A percentile compares a stretch with the other conserved stretches of the same genome.
phyloP scores from a whole-genome alignment of 1,140 invertebrate species.

The Thaumetopoea pityocampa region DNA sequence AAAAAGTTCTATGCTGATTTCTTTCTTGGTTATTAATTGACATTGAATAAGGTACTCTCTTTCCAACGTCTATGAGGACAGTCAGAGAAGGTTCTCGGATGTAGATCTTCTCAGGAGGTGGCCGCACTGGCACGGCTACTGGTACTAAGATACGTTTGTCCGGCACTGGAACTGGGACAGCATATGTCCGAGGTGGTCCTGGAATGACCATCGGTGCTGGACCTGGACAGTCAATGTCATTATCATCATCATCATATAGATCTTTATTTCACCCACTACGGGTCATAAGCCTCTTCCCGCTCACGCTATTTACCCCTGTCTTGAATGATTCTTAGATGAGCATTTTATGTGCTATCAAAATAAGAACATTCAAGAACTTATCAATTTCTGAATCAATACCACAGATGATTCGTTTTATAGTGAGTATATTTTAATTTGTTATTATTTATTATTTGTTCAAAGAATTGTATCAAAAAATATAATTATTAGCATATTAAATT shows the following conservation, averaged over 20 bases:
- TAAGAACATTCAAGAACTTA: too few species aligned
- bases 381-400: too few species aligned
- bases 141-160: slow-evolving; percentile 42
- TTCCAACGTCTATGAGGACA: slow-evolving; percentile 31
- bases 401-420: too few species aligned
- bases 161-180: slow-evolving; percentile 51
- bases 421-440: too few species aligned
- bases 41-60: slow-evolving; percentile 33
- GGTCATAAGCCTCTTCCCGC: background rate
- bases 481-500: too few species aligned
- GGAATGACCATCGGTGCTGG: slow-evolving; percentile 46
- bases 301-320: too few species aligned
- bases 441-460: too few species aligned
- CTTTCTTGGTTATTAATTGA: slow-evolving; percentile 37
- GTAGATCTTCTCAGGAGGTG: slow-evolving; percentile 46
- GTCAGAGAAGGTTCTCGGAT: slow-evolving; percentile 42
- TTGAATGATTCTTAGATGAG: too few species aligned
- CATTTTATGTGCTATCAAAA: too few species aligned
- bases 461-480: too few species aligned
- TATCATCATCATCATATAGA: background rate
- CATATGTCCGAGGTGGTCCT: slow-evolving; percentile 47
- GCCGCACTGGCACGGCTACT: slow-evolving; percentile 51
- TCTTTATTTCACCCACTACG: background rate
- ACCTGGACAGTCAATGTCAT: slow-evolving; percentile 29
- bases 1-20: too few species aligned